Conservation (phyloP, 2,797 vertebrate genomes). For the Melanogrammus aeglefinus region DNA sequence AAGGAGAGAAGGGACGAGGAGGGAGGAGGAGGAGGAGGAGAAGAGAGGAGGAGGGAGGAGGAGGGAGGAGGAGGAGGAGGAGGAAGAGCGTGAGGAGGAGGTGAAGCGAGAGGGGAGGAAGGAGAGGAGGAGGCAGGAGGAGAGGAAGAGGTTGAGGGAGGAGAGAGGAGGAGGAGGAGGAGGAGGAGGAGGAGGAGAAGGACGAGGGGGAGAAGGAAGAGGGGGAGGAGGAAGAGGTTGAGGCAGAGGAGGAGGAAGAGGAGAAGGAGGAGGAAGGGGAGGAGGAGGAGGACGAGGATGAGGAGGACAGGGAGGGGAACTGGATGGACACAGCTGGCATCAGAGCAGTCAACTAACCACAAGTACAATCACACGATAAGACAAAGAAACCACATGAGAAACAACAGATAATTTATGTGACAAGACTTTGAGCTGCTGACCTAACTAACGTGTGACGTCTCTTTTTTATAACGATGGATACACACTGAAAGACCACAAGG, state of each 20-base stretch:
- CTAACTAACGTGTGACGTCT: conserved; percentile 24
- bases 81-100: no score
- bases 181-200: conserved; percentile 45
- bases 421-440: conserved; percentile 52
- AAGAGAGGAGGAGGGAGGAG: not conserved
- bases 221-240: no score
- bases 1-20: no score
- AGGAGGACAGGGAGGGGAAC: conserved; percentile 51
- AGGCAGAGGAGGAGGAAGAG: no score
- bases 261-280: no score
- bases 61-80: conserved; percentile 6
- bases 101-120: no score
- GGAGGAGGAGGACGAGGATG: not conserved
- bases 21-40: no score
- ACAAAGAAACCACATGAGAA: conserved; percentile 80
- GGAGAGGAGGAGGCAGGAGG: no score
- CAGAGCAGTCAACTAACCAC: conserved; percentile 78
- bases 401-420: conserved; percentile 75
- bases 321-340: conserved; percentile 80
- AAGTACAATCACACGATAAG: conserved; percentile 74
- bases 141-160: no score
- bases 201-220: no score
- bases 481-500: not conserved
- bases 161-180: no score
- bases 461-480: not conserved